Base-by-base conservation (phyloP, 2,888 invertebrate genomes). In the Acanthosoma haemorrhoidale region DNA sequence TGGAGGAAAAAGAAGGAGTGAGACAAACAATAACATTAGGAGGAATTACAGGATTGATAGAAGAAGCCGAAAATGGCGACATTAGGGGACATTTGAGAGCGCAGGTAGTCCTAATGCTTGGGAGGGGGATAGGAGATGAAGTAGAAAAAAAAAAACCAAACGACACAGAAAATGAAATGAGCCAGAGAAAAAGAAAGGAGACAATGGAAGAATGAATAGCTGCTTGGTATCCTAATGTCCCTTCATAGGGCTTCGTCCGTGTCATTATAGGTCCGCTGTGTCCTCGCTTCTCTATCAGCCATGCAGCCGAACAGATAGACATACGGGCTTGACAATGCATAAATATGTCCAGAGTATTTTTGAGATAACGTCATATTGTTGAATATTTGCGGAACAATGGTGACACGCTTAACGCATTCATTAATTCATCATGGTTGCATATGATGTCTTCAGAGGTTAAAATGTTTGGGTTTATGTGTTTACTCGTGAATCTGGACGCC, bases 171-270 rank as follows among this genome's bases (percentile, higher is more conserved):
- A 51, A 51, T 51, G 51, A 51, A 51, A 51, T 51, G 51, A 51
- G 51, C n/a, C n/a, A 51, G 21, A 51, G 51, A 25, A 25, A 51
- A 51, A 51, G 51, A 25, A 51, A 51, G 51, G 51, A 51, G 51
- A 51, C 51, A 51, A 51, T 51, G 25, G 51, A 51, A 51, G 51
- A 51, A 51, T 51, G 51, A 51, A 51, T 51, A 51, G 51, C 51
- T 51, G 25, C n/a, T 51, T 25, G 51, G 51, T 21, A 18, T 25
- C 21, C 51, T 51, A 51, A 51, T 51, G 51, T 51, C 25, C 51
- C 29, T 51, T 51, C 51, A 51, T 25, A 51, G 51, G n/a, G 18
- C 51, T 18, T 51, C 4, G 29, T 51, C 51, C 29, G 51, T 51
- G 51, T 51, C 51, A 51, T 51, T 51, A 51, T 25, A 25, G 51